A percentile compares a stretch with the other conserved stretches of the same genome.
These are phyloP conservation scores for Mesaphorura yosii DNA, from an alignment of 1,140 invertebrate species.

Conservation along the genomic window DNA sequence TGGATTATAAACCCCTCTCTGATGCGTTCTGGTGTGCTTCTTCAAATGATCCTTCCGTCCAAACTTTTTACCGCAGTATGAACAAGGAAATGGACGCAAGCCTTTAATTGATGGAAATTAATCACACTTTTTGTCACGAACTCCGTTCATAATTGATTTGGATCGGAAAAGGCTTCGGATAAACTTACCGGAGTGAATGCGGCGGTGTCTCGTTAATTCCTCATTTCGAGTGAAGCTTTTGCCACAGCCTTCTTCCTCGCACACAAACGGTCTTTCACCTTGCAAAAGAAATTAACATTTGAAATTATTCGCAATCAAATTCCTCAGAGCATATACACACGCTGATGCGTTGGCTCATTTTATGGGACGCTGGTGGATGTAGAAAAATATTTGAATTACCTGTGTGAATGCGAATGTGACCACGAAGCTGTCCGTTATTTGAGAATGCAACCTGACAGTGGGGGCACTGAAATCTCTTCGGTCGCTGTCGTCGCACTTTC, in stretches of 20 bases:
- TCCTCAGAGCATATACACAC: too few relatives aligned
- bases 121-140: background rate
- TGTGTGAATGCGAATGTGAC: conserved; percentile 81
- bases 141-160: too few relatives aligned
- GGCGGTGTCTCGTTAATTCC: conserved; percentile 77
- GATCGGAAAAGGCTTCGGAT: background rate
- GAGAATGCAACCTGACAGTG: conserved; percentile 80
- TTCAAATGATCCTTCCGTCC: conserved; percentile 79
- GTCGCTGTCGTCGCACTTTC: conserved; percentile 63
- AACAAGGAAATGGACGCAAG: conserved; percentile 63
- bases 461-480: conserved; percentile 77
- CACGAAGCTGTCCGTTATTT: conserved; percentile 83
- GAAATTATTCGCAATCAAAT: conserved; percentile 3
- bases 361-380: too few relatives aligned
- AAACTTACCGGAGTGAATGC: conserved; percentile 59
- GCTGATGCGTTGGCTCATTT: too few relatives aligned
- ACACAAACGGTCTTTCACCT: conserved; percentile 77
- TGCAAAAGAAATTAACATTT: conserved; percentile 32
- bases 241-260: conserved; percentile 66
- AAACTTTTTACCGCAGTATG: conserved; percentile 70
- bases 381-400: too few relatives aligned
- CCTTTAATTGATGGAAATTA: conserved; percentile 37
- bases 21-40: conserved; percentile 65
- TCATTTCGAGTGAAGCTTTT: conserved; percentile 88
- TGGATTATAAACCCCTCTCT: conserved; percentile 26